Percentiles rank a stretch among this genome's conserved stretches.
These are phyloP conservation scores for Malachius bipustulatus DNA, from an alignment of 2,888 invertebrate genomes.

Conservation along the genomic window DNA sequence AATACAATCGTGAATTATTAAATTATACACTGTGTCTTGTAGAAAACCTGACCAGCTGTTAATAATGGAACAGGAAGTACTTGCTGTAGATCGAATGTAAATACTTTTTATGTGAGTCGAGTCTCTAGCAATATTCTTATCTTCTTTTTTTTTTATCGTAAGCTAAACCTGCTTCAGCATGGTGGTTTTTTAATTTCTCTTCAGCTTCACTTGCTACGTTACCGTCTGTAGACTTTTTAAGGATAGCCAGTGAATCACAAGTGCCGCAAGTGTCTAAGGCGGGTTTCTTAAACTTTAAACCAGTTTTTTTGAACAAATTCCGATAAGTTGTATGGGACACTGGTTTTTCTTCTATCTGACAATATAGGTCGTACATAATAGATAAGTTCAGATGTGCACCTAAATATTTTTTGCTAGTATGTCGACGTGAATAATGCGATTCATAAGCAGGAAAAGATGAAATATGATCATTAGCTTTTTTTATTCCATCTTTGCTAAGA, in stretches of 20 bases:
- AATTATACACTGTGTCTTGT: slow-evolving; percentile 25
- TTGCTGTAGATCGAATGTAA: slow-evolving; percentile 19
- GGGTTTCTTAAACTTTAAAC: slow-evolving; percentile 10
- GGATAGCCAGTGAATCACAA: slow-evolving; percentile 10
- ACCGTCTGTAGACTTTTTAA: slow-evolving; percentile 3
- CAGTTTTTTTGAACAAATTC: slow-evolving; percentile 6
- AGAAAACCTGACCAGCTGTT: slow-evolving; percentile 22
- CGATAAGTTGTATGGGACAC: slow-evolving; percentile 11
- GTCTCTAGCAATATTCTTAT: slow-evolving; percentile 26
- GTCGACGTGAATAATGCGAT: slow-evolving; percentile 1
- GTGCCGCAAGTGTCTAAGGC: slow-evolving; percentile 12
- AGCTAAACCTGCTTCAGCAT: slow-evolving; percentile 11
- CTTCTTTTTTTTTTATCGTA: slow-evolving; percentile 9
- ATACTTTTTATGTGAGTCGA: slow-evolving; percentile 24
- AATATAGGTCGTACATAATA: slow-evolving; percentile 4
- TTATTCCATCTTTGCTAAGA: background rate
- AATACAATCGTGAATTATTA: slow-evolving; percentile 21
- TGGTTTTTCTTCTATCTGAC: background rate
- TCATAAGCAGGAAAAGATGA: slow-evolving; percentile 3
- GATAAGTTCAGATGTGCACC: slow-evolving; percentile 7
- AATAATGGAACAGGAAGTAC: slow-evolving; percentile 23
- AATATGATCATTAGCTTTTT: background rate
- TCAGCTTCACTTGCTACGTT: background rate
- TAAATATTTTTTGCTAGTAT: slow-evolving; percentile 5
- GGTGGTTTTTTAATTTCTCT: slow-evolving; percentile 5